Evolutionary conservation across 1,140 invertebrate genomes (phyloP), one percentile per base, ranked within the genome.

Genomic region (Hestina assimilis): DNA sequence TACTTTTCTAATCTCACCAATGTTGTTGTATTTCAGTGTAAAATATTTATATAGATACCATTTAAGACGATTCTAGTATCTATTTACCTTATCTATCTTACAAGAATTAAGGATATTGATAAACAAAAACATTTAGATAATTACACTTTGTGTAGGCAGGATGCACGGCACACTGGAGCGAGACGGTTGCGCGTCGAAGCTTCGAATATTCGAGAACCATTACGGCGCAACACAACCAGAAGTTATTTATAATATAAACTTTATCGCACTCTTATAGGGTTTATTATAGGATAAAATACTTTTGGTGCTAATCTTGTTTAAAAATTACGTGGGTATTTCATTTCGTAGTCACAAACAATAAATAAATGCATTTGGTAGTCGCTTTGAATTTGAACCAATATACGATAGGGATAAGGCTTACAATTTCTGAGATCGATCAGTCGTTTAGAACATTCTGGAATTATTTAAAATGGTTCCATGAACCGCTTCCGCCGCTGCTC

Each of bases 121-220:
- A 69, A 64, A 73, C 65, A 59, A 64, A 69, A 78, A 75, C 65
- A 72, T 69, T 69, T 57, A 67, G 78, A 82, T 82, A 83, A 79
- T 79, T 77, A 74, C 57, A 75, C 65, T 71, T 68, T 78, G 69
- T 80, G 63, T 41, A 72, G 70, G 69, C 79, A 83, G 83, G 84
- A 87, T 85, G 73, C 73, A 79, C 82, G 84, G 74, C 65, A 87
- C 80, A 83, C 59, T 87, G 80, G 78, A 87, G 82, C 84, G 80
- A 78, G 75, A 85, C 84, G 78, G 84, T 82, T 82, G 79, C 76
- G 84, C 79, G 73, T 75, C 68, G 73, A 46, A 69, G 78, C 70
- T 55, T 58, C 58, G 71, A 79, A 73, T 59, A 63, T 70, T 70
- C 55, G 56, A 40, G 64, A 72, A 62, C 24, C 26, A 42, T 41